These are phyloP conservation scores for Poeciliopsis occidentalis DNA, from an alignment of 2,113 vertebrate species.

Conservation along the genomic window DNA sequence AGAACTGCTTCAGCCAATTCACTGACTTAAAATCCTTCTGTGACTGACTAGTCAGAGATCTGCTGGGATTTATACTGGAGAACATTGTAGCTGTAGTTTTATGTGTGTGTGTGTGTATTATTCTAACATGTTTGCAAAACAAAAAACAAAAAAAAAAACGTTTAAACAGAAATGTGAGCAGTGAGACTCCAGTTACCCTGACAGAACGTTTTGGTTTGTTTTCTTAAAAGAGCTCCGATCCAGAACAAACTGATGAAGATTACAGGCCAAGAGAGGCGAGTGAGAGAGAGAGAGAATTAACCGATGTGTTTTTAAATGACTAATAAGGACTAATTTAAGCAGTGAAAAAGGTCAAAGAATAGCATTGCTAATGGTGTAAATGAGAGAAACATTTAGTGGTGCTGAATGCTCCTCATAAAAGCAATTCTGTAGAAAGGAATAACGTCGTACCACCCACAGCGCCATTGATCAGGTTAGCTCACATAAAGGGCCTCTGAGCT, in stretches of 20 bases:
- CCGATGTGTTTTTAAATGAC: background rate
- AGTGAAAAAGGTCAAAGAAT: constrained; percentile 36
- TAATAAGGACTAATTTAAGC: constrained; percentile 40
- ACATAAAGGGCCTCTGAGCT: constrained; percentile 58
- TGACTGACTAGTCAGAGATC: constrained; percentile 16
- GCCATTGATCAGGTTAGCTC: constrained; percentile 63
- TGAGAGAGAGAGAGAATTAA: background rate
- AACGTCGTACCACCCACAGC: constrained; percentile 70
- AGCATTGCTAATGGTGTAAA: constrained; percentile 16
- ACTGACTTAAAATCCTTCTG: background rate
- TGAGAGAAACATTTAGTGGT: constrained; percentile 53
- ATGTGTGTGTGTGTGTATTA: constrained; percentile 51
- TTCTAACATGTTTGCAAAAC: constrained; percentile 56
- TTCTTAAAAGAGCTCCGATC: constrained; percentile 49
- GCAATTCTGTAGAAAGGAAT: constrained; percentile 41
- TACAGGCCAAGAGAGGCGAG: constrained; percentile 31
- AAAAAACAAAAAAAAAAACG: constrained; percentile 7
- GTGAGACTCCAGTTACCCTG: constrained; percentile 38
- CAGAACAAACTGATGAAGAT: constrained; percentile 52
- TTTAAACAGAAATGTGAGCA: constrained; percentile 58
- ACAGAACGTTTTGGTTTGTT: constrained; percentile 52
- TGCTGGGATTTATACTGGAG: constrained; percentile 4
- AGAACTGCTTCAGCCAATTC: background rate
- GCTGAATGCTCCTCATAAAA: constrained; percentile 11
- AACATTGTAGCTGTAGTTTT: constrained; percentile 25